Base-by-base conservation (phyloP, 1,140 invertebrate genomes). In the Aphelenchoides fujianensis region DNA sequence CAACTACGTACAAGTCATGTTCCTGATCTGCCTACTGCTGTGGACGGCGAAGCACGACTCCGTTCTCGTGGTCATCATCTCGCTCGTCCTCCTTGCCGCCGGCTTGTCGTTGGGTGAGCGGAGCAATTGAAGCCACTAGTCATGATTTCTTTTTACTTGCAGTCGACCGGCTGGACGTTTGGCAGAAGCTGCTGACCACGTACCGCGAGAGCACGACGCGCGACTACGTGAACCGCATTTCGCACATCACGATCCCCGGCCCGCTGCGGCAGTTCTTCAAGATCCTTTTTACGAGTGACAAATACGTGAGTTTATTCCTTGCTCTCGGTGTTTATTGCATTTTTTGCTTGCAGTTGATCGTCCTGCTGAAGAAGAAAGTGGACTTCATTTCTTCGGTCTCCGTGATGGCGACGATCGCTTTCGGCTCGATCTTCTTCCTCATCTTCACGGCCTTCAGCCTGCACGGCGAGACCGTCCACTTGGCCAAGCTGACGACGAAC, bases 401-500 rank as follows among this genome's bases (percentile, higher is more conserved):
- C 52, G 85, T 88, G 9, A 88, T 88, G 67, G 67, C 87, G n/a
- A 68, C 87, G 37, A 81, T 87, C 30, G 85, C 86, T 16, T 72
- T 85, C 31, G 83, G 85, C 52, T 79, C 83, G n/a, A 71, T 88
- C 2, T 85, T 88, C 66, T 81, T 85, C n/a, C 77, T 84, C 37
- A 73, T 88, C 41, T 80, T 85, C 64, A 70, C 83, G 30, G 69
- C 41, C 3, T 82, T 86, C 5, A 85, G 96, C 91, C 90, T 96
- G 69, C 97, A 97, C 84, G 91, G 91, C 16, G 95, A 98, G 88
- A 93, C 92, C 27, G 91, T 97, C 82, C 92, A 95, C 80, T 88
- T 98, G 31, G 89, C 96, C 27, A 91, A 93, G 85, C 88, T 96
- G 52, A 90, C 90, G 30, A 91, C 92, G 62, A 92, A 92, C 85